These are phyloP conservation scores for Pempheris klunzingeri DNA, from an alignment of 2,797 vertebrate species.

Conservation along the genomic window DNA sequence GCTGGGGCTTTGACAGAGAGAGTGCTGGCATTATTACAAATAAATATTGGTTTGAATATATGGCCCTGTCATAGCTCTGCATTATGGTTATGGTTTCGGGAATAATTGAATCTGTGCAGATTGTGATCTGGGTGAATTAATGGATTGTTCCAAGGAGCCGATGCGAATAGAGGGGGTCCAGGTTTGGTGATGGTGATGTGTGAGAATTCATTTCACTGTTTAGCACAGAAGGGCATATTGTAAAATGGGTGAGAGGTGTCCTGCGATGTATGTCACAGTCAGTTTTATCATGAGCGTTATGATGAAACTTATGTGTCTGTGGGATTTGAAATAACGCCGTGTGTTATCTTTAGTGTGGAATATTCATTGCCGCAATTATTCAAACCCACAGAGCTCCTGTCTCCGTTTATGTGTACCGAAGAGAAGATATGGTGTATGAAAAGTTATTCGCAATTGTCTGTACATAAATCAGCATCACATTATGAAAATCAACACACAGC, in stretches of 20 bases:
- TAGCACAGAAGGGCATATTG: constrained; percentile 69
- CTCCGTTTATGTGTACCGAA: constrained; percentile 62
- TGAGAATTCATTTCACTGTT: constrained; percentile 68
- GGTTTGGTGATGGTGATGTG: constrained; percentile 53
- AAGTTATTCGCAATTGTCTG: constrained; percentile 71
- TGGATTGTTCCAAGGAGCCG: constrained; percentile 69
- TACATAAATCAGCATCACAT: constrained; percentile 81
- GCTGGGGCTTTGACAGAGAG: constrained; percentile 70
- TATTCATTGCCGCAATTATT: constrained; percentile 82
- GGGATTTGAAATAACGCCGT: constrained; percentile 68
- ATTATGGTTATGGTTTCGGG: constrained; percentile 77
- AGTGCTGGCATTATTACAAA: constrained; percentile 82
- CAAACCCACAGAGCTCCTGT: constrained; percentile 67
- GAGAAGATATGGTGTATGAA: constrained; percentile 63
- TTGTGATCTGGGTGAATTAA: constrained; percentile 80
- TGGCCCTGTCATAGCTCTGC: constrained; percentile 73
- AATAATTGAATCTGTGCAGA: constrained; percentile 85
- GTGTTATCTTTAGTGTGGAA: constrained; percentile 73
- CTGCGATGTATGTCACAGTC: constrained; percentile 76
- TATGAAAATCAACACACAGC: constrained; percentile 76
- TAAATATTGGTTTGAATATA: constrained; percentile 85
- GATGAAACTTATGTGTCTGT: constrained; percentile 73
- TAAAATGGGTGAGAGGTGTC: constrained; percentile 74
- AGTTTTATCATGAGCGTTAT: constrained; percentile 70
- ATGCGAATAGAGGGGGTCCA: constrained; percentile 20